These are phyloP conservation scores for Pocillopora meandrina DNA, from an alignment of 92 coral and sea anemone genomes.

Conservation along the genomic window DNA sequence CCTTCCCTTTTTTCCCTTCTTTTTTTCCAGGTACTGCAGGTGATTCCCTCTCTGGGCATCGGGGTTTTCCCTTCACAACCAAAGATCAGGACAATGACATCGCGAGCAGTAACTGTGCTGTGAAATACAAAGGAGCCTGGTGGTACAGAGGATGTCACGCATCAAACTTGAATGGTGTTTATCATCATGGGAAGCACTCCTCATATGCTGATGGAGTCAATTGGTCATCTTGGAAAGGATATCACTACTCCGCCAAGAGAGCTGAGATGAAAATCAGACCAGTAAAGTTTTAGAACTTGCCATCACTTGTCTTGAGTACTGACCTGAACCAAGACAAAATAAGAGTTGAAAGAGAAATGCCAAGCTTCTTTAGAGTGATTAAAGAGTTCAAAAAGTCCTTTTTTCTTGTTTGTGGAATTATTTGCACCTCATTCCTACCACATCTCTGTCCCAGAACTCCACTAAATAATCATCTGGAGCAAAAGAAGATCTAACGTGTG, in stretches of 20 bases:
- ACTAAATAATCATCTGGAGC: too few species aligned
- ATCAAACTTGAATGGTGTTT: slow-evolving; percentile 37
- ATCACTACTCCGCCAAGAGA: slow-evolving; percentile 36
- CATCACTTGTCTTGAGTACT: neutral
- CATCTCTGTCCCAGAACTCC: too few species aligned
- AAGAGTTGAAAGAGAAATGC: too few species aligned
- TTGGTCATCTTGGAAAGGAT: slow-evolving; percentile 31
- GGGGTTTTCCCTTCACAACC: slow-evolving; percentile 28
- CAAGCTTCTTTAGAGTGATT: too few species aligned
- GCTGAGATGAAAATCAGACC: slow-evolving; percentile 46
- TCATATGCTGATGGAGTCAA: slow-evolving; percentile 30
- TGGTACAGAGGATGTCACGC: slow-evolving; percentile 20
- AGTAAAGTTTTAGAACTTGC: neutral
- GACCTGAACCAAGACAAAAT: neutral
- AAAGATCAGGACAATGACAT: slow-evolving; percentile 43
- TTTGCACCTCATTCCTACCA: too few species aligned
- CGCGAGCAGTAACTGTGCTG: slow-evolving; percentile 20
- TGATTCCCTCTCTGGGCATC: slow-evolving; percentile 17
- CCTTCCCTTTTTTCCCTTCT: neutral
- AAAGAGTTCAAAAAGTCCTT: too few species aligned
- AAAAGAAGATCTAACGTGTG: too few species aligned
- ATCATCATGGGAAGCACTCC: slow-evolving; percentile 21
- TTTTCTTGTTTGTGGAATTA: too few species aligned
- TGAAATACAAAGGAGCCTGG: slow-evolving; percentile 27
- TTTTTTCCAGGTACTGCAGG: slow-evolving; percentile 24